Conservation (phyloP, 2,888 invertebrate genomes). For the Iselma pallidipennis region DNA sequence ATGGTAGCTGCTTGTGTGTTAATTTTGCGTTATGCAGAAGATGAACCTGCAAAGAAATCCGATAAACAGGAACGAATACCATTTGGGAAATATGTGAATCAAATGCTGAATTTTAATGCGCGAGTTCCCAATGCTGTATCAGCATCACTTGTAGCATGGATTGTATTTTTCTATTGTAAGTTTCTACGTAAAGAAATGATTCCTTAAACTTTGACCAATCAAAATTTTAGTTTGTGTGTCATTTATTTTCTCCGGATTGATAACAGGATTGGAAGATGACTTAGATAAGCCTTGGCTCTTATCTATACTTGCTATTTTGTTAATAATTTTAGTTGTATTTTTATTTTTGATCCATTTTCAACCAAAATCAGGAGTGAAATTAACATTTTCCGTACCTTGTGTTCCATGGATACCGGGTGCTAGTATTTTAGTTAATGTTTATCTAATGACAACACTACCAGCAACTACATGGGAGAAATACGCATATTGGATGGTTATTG, state of each 20-base stretch:
- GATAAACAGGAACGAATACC: constrained; percentile 46
- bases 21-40: constrained; percentile 63
- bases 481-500: constrained; percentile 76
- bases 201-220: too few species aligned
- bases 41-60: constrained; percentile 51
- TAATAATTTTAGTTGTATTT: constrained; percentile 50
- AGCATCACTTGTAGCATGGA: constrained; percentile 55
- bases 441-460: constrained; percentile 82
- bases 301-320: constrained; percentile 47
- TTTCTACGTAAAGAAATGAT: constrained; percentile 4
- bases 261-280: constrained; percentile 47
- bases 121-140: constrained; percentile 57
- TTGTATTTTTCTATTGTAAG: constrained; percentile 60
- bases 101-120: constrained; percentile 55
- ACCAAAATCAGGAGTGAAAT: constrained; percentile 64
- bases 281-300: constrained; percentile 50
- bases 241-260: constrained; percentile 48
- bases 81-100: constrained; percentile 46
- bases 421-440: constrained; percentile 81
- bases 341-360: constrained; percentile 63
- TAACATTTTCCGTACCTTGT: constrained; percentile 72
- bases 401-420: constrained; percentile 81
- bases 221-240: constrained; percentile 43
- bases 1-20: constrained; percentile 88
- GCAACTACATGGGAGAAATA: constrained; percentile 81